Evolutionary conservation across 2,888 invertebrate genomes (phyloP), one percentile per base, ranked within the genome.

Genomic region (Deroplatys truncata): DNA sequence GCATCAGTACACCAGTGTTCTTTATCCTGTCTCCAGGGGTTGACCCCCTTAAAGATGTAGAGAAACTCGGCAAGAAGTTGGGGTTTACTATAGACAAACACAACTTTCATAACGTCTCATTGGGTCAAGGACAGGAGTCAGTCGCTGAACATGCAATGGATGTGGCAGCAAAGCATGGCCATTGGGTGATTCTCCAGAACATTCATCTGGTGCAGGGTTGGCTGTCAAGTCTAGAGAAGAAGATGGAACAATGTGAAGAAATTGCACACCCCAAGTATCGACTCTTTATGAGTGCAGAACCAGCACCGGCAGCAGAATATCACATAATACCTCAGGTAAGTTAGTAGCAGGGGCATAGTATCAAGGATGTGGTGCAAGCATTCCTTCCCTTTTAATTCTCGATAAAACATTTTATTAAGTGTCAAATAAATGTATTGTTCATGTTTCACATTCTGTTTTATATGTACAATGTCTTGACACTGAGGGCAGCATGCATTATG

Each of bases 11-110:
- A 0, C 98, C 98, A 0, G 96, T 98, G 91, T 98, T 99, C 94
- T 99, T 99, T 93, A 98, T 99, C 91, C 94, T 99, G 5, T 99
- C 98, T 0, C 96, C 98, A 0, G 99, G 99, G 85, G 98, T 99
- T 0, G 98, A 99, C 94, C 99, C 99, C 0, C 94, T 98, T 1
- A 98, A 98, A 94, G 99, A 98, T 93, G 97, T 98, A 0, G 99
- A 99, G 93, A 96, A 96, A 91, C 93, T 98, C 35, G 99, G 98
- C 0, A 96, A 96, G 91, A 96, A 96, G 92, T 91, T 98, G 88
- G 98, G 98, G 25, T 98, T 97, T 92, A 96, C 97, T 0, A 95
- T 95, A 16, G 97, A 98, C 91, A 95, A 95, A 91, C 96, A 96
- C 91, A 98, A 98, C 93, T 98, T 99, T 93, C 98, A 98, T 93